Conservation (phyloP, 2,797 vertebrate genomes). For the Molossus alvarezi region DNA sequence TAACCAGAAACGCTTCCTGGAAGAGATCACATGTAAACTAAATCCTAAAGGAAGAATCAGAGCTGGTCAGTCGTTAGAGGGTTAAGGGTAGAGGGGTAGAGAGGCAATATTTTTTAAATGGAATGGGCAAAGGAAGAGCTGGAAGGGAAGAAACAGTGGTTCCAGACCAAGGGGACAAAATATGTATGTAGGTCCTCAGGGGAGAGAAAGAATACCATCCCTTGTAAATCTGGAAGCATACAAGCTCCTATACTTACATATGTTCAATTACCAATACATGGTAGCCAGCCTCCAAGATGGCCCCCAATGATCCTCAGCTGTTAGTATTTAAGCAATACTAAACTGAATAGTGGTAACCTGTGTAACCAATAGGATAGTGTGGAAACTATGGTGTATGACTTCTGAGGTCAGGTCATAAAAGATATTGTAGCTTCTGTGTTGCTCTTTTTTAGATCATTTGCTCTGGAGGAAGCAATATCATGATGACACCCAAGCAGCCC, state of each 20-base stretch:
- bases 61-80: neutral
- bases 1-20: neutral
- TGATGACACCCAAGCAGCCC: neutral
- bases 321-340: neutral
- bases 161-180: neutral
- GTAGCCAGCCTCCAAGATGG: neutral
- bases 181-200: neutral
- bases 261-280: neutral
- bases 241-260: neutral
- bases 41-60: conserved; percentile 12
- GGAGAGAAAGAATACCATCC: neutral
- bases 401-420: neutral
- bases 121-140: neutral
- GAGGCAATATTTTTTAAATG: too few species aligned
- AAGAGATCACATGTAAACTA: neutral
- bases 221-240: neutral
- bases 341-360: neutral
- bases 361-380: neutral
- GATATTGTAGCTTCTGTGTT: neutral
- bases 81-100: neutral
- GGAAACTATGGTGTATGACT: neutral
- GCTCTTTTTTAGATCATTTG: conserved; percentile 2
- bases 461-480: neutral
- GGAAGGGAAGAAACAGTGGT: neutral
- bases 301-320: too few species aligned